phyloP scores from a whole-genome alignment of 2,797 vertebrate species.

The Ataeniobius toweri region DNA sequence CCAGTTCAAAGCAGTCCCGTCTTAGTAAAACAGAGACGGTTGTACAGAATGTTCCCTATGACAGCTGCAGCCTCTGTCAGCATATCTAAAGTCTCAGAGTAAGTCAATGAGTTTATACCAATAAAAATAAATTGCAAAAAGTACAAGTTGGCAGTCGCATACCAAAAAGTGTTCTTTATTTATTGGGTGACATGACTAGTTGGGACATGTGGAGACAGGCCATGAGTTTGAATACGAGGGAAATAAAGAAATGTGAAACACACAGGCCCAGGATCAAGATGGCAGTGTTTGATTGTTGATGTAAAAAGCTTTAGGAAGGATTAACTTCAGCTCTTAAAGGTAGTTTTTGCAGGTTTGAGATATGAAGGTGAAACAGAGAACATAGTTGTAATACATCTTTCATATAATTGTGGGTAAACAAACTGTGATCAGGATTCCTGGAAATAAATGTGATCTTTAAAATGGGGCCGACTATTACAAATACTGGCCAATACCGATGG shows the following conservation, averaged over 20 bases:
- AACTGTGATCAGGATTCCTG: not conserved
- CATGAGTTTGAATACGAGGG: not conserved
- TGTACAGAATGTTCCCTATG: not conserved
- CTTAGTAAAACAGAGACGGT: constrained; percentile 15
- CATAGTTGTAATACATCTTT: not conserved
- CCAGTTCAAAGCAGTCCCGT: constrained; percentile 37
- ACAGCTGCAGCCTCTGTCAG: constrained; percentile 18
- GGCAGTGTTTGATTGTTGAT: not conserved
- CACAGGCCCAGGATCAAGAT: not conserved
- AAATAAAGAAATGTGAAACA: constrained; percentile 8
- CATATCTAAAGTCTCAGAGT: constrained; percentile 27
- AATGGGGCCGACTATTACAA: too few species aligned
- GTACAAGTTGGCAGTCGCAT: not conserved
- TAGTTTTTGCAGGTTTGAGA: not conserved
- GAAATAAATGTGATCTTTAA: too few species aligned
- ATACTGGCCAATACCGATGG: too few species aligned
- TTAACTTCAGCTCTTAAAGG: not conserved
- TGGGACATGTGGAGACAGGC: not conserved
- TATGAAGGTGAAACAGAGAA: not conserved
- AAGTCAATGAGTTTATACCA: not conserved
- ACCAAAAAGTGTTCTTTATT: not conserved
- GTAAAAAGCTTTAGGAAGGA: not conserved
- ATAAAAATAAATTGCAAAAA: not conserved
- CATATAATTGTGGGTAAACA: too few species aligned
- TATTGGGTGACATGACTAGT: not conserved